Evolutionary conservation across 2,797 vertebrate genomes (phyloP), one percentile per base, ranked within the genome.

Genomic region (Sarcoramphus papa): DNA sequence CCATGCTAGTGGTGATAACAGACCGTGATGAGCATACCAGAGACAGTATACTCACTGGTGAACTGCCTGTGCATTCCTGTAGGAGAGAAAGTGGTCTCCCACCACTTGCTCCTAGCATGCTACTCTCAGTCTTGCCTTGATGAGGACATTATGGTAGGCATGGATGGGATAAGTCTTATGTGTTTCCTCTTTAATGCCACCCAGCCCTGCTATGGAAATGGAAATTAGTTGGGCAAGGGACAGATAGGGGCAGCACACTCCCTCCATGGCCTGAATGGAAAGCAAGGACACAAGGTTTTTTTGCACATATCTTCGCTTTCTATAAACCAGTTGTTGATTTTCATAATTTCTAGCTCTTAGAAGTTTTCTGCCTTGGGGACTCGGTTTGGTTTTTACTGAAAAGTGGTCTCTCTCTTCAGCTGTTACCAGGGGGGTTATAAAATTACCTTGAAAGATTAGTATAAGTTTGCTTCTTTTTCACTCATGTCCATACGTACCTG

Each of bases 391-490:
- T 84, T 53, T 81, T 35, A 43, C 47, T 80, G 43, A 88, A 75
- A 77, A 53, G 14, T 28, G 18, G 2, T 48, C 10, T 87, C 31
- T n/a, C 7, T 76, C 62, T 80, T 78, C 57, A 89, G 17, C 40
- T 82, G 2, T 79, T 56, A n/a, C 2, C 0, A 1, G 3, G 10
- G 3, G 1, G 0, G 2, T 23, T 82, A 53, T 25, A 57, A 79
- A 70, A 89, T 64, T 30, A 18, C 12, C 19, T 54, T 80, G 20
- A 76, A 89, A 68, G 6, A 35, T 33, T 60, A 41, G 5, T 48
- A 1, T 35, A n/a, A 50, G 5, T 62, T 80, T 81, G 1, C 8
- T 79, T 87, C 33, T 87, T 81, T 92, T 81, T 75, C 21, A 8
- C 12, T 57, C 33, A 23, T 73, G 57, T 70, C 17, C 16, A 30